These are phyloP conservation scores for Meganola albula DNA, from an alignment of 2,888 invertebrate species.

Conservation along the genomic window DNA sequence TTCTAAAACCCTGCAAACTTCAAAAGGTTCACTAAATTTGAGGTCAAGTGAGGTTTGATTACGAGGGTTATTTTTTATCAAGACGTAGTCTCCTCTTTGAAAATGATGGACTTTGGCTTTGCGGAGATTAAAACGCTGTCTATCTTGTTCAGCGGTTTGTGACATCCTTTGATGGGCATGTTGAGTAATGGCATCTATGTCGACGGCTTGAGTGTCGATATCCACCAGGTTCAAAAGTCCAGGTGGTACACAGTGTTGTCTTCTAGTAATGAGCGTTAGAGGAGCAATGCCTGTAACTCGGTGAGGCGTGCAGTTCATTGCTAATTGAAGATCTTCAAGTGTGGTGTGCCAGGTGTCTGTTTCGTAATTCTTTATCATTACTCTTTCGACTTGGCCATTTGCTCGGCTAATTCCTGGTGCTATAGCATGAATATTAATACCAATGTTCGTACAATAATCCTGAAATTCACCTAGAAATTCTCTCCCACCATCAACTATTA, in stretches of 20 bases:
- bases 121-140: neutral
- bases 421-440: constrained; percentile 15
- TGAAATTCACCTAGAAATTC: constrained; percentile 17
- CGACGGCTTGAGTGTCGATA: constrained; percentile 2
- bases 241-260: constrained; percentile 8
- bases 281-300: constrained; percentile 4
- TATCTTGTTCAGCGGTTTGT: neutral
- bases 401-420: constrained; percentile 16
- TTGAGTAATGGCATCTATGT: constrained; percentile 1
- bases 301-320: constrained; percentile 7
- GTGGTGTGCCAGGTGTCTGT: constrained; percentile 5
- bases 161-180: constrained; percentile 3
- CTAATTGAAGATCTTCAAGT: constrained; percentile 10
- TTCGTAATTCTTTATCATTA: constrained; percentile 23
- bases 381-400: constrained; percentile 20
- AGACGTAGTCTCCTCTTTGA: constrained; percentile 7
- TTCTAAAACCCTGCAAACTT: constrained; percentile 5
- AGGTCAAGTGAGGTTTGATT: constrained; percentile 10
- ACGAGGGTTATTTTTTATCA: constrained; percentile 9
- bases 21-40: constrained; percentile 10
- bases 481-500: constrained; percentile 16
- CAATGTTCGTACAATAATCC: constrained; percentile 9
- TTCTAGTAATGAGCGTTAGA: constrained; percentile 3
- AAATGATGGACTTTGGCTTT: constrained; percentile 7
- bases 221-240: constrained; percentile 7